These are phyloP conservation scores for Osmoderma eremita DNA, from an alignment of 2,888 invertebrate species.

Conservation along the genomic window DNA sequence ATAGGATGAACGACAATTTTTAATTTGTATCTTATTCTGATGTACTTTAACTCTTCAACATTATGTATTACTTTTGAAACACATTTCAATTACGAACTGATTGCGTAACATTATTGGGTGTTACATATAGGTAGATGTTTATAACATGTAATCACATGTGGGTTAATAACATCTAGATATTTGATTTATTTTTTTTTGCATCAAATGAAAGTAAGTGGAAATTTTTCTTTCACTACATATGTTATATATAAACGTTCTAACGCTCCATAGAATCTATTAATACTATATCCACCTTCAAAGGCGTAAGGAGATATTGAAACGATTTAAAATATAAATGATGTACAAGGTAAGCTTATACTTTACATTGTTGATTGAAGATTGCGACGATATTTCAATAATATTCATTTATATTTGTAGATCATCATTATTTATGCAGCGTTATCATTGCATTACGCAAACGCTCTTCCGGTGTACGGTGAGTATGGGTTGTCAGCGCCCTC, in stretches of 20 bases:
- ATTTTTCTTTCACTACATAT: slow-evolving; percentile 31
- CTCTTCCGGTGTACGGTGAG: slow-evolving; percentile 10
- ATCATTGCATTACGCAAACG: slow-evolving; percentile 7
- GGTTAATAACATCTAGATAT: slow-evolving; percentile 8
- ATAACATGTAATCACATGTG: slow-evolving; percentile 26
- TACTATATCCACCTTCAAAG: slow-evolving; percentile 7
- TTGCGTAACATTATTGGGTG: slow-evolving; percentile 16
- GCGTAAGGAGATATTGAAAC: neutral
- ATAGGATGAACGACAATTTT: no score
- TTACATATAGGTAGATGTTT: slow-evolving; percentile 10
- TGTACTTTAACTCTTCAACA: no score
- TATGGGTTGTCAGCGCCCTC: neutral
- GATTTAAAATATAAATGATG: neutral
- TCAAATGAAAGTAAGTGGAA: slow-evolving; percentile 29
- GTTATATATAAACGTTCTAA: slow-evolving; percentile 27
- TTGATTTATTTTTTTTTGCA: slow-evolving; percentile 14
- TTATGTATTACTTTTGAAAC: neutral
- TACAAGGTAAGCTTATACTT: neutral
- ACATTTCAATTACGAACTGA: slow-evolving; percentile 4
- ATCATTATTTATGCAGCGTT: neutral
- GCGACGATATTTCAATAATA: neutral
- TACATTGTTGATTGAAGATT: neutral
- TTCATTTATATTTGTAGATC: neutral
- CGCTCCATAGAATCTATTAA: slow-evolving; percentile 10
- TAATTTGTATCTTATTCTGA: no score